Conservation (phyloP, 2,797 vertebrate species). For the Acomys russatus region DNA sequence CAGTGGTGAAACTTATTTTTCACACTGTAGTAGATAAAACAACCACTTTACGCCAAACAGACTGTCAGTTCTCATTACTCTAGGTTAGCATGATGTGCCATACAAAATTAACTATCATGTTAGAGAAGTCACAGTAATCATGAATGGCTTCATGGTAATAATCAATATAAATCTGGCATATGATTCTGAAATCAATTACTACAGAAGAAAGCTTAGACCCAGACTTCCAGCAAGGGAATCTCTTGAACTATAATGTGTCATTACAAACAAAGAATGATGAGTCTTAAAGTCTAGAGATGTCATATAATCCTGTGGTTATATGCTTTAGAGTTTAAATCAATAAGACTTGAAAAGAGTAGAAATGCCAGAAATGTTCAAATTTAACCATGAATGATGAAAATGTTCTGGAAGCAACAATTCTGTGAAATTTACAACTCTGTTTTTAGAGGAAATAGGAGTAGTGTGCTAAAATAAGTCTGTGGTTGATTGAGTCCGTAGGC, state of each 20-base stretch:
- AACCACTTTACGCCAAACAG: conserved; percentile 77
- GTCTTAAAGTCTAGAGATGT: conserved; percentile 56
- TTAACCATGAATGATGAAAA: conserved; percentile 74
- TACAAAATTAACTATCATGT: conserved; percentile 81
- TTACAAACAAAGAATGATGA: conserved; percentile 73
- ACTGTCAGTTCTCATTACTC: conserved; percentile 86
- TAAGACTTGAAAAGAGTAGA: conserved; percentile 69
- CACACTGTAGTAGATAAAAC: conserved; percentile 73
- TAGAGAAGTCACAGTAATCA: conserved; percentile 81
- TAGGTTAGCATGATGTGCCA: conserved; percentile 71
- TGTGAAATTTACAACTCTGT: conserved; percentile 21
- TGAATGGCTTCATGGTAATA: conserved; percentile 79
- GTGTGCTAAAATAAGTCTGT: not conserved
- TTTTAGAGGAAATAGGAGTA: conserved; percentile 43
- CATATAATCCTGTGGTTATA: conserved; percentile 54
- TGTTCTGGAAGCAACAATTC: conserved; percentile 3
- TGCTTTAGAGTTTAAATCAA: conserved; percentile 74
- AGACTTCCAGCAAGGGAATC: conserved; percentile 63
- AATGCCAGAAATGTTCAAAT: conserved; percentile 73
- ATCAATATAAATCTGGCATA: conserved; percentile 82
- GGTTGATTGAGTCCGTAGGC: not conserved
- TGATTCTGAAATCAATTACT: conserved; percentile 85
- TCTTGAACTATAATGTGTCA: conserved; percentile 72
- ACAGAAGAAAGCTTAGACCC: conserved; percentile 63
- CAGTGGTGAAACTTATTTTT: conserved; percentile 78